These are phyloP conservation scores for Chaetodon trifasciatus DNA, from an alignment of 2,797 vertebrate species.

Conservation along the genomic window DNA sequence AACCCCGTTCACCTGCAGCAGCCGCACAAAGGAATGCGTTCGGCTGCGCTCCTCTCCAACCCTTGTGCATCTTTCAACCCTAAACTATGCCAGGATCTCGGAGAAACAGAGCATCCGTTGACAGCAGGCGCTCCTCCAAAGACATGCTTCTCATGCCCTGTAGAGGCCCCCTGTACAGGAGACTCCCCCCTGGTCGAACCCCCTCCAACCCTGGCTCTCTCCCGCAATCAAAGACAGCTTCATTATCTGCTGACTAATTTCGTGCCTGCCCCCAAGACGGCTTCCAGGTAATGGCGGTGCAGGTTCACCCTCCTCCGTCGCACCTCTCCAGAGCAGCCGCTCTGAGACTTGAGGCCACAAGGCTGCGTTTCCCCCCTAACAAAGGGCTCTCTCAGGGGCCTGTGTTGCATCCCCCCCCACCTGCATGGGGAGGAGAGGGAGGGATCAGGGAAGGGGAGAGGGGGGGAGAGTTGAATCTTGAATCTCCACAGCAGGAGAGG, in stretches of 20 bases:
- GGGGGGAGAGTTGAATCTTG: constrained; percentile 72
- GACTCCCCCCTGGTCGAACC: constrained; percentile 61
- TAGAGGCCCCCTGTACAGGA: constrained; percentile 75
- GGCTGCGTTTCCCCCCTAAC: constrained; percentile 80
- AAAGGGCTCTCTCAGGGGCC: constrained; percentile 86
- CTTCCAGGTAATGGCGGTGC: constrained; percentile 85
- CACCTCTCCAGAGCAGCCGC: constrained; percentile 56
- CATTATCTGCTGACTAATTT: constrained; percentile 90
- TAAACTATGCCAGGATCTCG: constrained; percentile 71
- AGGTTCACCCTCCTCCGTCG: constrained; percentile 80
- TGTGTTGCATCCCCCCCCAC: constrained; percentile 43
- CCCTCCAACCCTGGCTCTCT: constrained; percentile 61
- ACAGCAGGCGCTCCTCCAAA: constrained; percentile 81
- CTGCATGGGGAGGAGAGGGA: constrained; percentile 48
- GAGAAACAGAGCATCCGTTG: constrained; percentile 80
- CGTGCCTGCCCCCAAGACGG: constrained; percentile 80
- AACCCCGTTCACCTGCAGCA: constrained; percentile 66
- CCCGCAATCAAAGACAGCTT: constrained; percentile 86
- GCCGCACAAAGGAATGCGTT: constrained; percentile 72
- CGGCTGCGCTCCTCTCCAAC: constrained; percentile 53
- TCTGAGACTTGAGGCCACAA: constrained; percentile 80
- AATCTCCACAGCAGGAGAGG: constrained; percentile 77
- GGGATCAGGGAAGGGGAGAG: constrained; percentile 39
- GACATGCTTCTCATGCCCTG: constrained; percentile 80
- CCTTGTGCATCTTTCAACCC: constrained; percentile 77